Evolutionary conservation across 2,113 vertebrate genomes (phyloP).

Genomic region (Calonectris borealis): DNA sequence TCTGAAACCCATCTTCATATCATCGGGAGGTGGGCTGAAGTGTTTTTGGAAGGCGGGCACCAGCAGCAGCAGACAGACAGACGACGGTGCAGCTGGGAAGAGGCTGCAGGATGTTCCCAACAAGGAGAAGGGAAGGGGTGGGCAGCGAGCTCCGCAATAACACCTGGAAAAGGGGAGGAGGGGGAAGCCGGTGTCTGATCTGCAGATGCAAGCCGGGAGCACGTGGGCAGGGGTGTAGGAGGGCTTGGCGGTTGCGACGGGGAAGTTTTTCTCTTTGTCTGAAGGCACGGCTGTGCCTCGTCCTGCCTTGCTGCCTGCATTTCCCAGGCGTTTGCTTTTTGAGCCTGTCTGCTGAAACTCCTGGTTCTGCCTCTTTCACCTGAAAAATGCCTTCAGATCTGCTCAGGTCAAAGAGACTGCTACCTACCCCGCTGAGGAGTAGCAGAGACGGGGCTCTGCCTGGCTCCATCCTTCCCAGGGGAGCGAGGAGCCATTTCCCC

Average conservation of each 20-base stretch:
- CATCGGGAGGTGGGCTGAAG: not conserved
- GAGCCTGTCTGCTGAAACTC: not conserved
- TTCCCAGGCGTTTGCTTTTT: not conserved
- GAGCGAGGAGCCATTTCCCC: not conserved
- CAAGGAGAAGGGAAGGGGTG: not conserved
- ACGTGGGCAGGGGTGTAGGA: not conserved
- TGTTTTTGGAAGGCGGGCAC: not conserved
- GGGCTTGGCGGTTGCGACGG: not conserved
- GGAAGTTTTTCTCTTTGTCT: conserved; percentile 27
- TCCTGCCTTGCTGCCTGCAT: not conserved
- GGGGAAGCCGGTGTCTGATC: not conserved
- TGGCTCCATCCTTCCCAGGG: not conserved
- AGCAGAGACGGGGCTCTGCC: not conserved
- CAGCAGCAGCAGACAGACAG: not conserved
- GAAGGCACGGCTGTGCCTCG: not conserved
- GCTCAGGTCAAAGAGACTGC: not conserved
- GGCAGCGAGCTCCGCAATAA: not conserved
- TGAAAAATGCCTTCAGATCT: not conserved
- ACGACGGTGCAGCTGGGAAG: not conserved
- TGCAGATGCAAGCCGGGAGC: not conserved
- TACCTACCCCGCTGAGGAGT: not conserved
- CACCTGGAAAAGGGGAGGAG: not conserved
- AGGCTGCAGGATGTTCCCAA: not conserved
- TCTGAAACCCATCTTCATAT: not conserved
- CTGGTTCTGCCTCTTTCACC: not conserved